phyloP scores from a whole-genome alignment of 1,140 invertebrate species.

The Trachelipus rathkii region DNA sequence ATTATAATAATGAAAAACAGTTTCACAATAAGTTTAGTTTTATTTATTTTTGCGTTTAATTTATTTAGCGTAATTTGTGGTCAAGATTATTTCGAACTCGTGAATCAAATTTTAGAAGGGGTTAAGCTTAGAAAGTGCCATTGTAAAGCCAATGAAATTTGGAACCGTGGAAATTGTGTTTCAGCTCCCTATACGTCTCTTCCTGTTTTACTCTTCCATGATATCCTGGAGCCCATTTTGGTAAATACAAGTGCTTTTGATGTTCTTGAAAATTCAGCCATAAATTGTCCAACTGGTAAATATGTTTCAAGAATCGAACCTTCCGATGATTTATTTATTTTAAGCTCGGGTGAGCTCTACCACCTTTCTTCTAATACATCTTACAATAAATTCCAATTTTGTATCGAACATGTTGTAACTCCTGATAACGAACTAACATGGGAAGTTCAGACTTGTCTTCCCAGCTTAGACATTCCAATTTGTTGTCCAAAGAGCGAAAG shows the following conservation, averaged over 20 bases:
- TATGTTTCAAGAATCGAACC: neutral
- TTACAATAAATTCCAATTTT: constrained; percentile 5
- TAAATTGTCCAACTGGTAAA: neutral
- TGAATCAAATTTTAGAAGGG: neutral
- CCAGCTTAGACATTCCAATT: constrained; percentile 17
- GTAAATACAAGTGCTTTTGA: neutral
- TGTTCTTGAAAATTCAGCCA: neutral
- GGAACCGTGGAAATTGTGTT: neutral
- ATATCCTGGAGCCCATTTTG: neutral
- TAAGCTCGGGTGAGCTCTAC: neutral
- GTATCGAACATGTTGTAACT: constrained; percentile 33
- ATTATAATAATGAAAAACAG: no score
- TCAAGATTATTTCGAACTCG: neutral
- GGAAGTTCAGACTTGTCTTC: constrained; percentile 28
- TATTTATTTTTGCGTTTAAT: no score
- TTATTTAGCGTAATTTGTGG: neutral
- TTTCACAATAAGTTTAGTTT: no score
- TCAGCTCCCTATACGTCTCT: neutral
- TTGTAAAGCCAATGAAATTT: neutral
- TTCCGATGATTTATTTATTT: neutral
- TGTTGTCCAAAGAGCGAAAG: constrained; percentile 29
- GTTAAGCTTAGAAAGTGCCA: neutral
- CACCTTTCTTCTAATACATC: neutral
- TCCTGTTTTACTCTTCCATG: neutral
- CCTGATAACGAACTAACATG: constrained; percentile 13